Evolutionary conservation across 2,888 invertebrate species (phyloP).

Genomic region (Notodonta dromedarius): DNA sequence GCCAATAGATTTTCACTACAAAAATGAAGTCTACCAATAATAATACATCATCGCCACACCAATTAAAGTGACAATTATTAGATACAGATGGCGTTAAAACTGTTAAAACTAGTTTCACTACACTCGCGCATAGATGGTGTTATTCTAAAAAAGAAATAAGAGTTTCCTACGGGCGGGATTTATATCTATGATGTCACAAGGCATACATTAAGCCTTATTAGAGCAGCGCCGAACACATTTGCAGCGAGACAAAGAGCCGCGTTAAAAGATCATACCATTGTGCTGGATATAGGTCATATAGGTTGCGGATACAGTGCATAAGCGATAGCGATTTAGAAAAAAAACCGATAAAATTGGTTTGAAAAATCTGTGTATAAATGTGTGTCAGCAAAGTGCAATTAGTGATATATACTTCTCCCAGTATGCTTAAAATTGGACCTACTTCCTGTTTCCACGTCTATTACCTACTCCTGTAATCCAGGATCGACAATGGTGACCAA

Average conservation of each 20-base stretch:
- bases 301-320: conserved; percentile 8
- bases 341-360: too few species aligned
- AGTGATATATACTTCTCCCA: too few species aligned
- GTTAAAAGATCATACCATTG: conserved; percentile 69
- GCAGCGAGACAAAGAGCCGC: conserved; percentile 57
- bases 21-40: neutral
- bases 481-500: too few species aligned
- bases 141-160: neutral
- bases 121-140: neutral
- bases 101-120: neutral
- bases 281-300: conserved; percentile 51
- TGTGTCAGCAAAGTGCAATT: too few species aligned
- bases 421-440: too few species aligned
- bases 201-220: conserved; percentile 56
- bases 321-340: conserved; percentile 29
- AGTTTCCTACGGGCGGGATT: neutral
- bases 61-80: neutral
- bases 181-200: conserved; percentile 26
- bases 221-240: conserved; percentile 47
- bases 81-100: neutral
- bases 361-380: too few species aligned
- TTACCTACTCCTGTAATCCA: too few species aligned
- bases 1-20: too few species aligned
- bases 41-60: neutral
- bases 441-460: too few species aligned